Conservation (phyloP, 2,888 invertebrate genomes). For the Torymus auratus region DNA sequence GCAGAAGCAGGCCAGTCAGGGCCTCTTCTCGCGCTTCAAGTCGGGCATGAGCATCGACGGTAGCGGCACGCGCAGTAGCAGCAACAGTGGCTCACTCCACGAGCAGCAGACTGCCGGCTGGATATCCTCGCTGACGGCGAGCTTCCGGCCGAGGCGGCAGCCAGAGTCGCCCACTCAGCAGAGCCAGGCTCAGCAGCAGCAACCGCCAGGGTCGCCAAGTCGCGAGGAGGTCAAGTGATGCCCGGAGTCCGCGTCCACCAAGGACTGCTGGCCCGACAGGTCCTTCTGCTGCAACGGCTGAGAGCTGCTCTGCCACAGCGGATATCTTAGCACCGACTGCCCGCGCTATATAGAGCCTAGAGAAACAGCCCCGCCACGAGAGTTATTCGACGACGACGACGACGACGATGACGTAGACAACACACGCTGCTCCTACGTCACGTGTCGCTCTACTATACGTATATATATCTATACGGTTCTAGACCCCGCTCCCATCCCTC, state of each 20-base stretch:
- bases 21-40: slow-evolving; percentile 72
- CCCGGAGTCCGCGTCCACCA: background rate
- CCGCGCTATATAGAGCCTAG: too few relatives aligned
- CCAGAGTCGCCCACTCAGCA: slow-evolving; percentile 11
- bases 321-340: background rate
- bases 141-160: slow-evolving; percentile 73
- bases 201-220: slow-evolving; percentile 63
- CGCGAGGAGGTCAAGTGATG: slow-evolving; percentile 74
- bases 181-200: slow-evolving; percentile 5
- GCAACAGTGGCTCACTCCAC: slow-evolving; percentile 73
- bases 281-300: slow-evolving; percentile 70
- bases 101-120: slow-evolving; percentile 71
- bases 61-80: slow-evolving; percentile 70
- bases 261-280: slow-evolving; percentile 23
- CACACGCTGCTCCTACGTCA: too few relatives aligned
- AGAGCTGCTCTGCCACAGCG: slow-evolving; percentile 26
- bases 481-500: too few relatives aligned
- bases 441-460: too few relatives aligned
- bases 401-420: too few relatives aligned
- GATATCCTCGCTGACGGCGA: slow-evolving; percentile 75
- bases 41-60: slow-evolving; percentile 75
- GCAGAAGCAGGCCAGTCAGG: slow-evolving; percentile 71
- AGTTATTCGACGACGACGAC: too few relatives aligned
- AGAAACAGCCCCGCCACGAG: too few relatives aligned
- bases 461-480: too few relatives aligned